These are phyloP conservation scores for Chaetura pelagica DNA, from an alignment of 2,113 vertebrate species.

Conservation along the genomic window DNA sequence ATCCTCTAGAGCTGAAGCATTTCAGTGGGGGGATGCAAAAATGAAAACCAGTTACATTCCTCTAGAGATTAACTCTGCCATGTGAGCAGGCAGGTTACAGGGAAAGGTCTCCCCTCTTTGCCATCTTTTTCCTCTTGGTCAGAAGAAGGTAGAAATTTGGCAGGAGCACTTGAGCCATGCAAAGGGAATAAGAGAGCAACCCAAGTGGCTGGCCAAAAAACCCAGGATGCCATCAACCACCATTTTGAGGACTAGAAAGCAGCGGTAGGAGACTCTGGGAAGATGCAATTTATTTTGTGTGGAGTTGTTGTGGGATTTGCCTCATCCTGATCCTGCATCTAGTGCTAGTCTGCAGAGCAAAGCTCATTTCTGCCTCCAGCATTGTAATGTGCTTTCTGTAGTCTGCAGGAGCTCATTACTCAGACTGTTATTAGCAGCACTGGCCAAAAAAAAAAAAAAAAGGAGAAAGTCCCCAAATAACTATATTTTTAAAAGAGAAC, in stretches of 20 bases:
- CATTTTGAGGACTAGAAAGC: background rate
- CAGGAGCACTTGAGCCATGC: rapidly evolving
- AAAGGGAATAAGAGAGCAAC: background rate
- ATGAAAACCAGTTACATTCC: background rate
- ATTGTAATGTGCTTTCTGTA: background rate
- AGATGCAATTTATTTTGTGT: background rate
- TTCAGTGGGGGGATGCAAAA: background rate
- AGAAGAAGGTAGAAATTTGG: background rate
- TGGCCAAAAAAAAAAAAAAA: background rate
- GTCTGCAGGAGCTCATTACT: background rate
- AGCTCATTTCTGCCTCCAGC: background rate
- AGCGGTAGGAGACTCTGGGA: background rate
- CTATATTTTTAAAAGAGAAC: background rate
- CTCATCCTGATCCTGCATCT: background rate
- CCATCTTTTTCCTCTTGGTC: background rate
- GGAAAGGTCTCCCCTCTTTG: background rate
- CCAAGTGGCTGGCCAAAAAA: background rate
- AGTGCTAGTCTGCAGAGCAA: background rate
- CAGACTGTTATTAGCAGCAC: rapidly evolving
- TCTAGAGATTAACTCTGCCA: background rate
- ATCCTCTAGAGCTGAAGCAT: background rate
- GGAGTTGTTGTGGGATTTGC: background rate
- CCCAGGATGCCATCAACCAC: background rate
- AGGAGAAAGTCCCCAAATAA: background rate
- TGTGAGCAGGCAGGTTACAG: rapidly evolving